These are phyloP conservation scores for Drosophila picticornis DNA, from an alignment of 2,888 invertebrate genomes.

Conservation along the genomic window DNA sequence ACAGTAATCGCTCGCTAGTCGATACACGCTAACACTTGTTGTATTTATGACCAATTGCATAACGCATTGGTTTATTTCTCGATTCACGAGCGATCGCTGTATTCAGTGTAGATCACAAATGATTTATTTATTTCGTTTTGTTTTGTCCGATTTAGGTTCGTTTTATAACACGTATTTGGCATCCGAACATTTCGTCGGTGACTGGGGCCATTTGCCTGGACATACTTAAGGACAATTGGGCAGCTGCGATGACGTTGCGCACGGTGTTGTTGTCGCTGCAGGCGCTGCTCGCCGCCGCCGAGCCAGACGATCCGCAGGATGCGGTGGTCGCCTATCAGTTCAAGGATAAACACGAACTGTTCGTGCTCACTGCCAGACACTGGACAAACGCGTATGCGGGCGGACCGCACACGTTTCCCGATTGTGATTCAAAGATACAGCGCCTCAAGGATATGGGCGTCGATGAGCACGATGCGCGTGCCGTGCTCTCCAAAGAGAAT, in stretches of 20 bases:
- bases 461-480: constrained; percentile 94
- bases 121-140: background rate
- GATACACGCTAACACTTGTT: background rate
- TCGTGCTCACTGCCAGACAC: constrained; percentile 95
- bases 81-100: background rate
- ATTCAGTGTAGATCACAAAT: background rate
- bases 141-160: constrained; percentile 89
- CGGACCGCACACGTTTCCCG: constrained; percentile 90
- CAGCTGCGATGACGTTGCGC: constrained; percentile 98
- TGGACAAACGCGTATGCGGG: constrained; percentile 98
- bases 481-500: constrained; percentile 95
- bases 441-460: constrained; percentile 97
- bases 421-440: constrained; percentile 94
- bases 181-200: constrained; percentile 99
- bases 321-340: constrained; percentile 99
- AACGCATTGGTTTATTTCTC: background rate
- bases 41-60: background rate
- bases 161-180: constrained; percentile 99
- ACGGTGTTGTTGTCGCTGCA: constrained; percentile 98
- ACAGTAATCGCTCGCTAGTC: background rate
- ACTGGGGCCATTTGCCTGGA: constrained; percentile 99
- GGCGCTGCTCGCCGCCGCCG: constrained; percentile 96
- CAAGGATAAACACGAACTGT: constrained; percentile 94
- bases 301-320: constrained; percentile 97
- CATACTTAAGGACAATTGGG: constrained; percentile 99